These are phyloP conservation scores for Iguana delicatissima DNA, from an alignment of 2,797 vertebrate genomes.

Conservation along the genomic window DNA sequence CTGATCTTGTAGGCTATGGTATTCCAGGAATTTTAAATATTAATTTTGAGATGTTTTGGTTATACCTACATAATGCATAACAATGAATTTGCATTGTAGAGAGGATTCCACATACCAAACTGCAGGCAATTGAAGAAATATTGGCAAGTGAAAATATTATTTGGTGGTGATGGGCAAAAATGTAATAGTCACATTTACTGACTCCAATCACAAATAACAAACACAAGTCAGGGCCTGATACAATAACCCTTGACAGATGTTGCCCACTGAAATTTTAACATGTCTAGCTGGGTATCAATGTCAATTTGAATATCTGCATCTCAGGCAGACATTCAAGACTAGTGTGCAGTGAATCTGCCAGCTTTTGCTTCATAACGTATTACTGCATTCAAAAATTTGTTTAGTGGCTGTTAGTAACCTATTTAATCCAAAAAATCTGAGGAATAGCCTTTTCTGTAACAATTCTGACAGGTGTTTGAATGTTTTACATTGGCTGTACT, in stretches of 20 bases:
- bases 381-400: neutral
- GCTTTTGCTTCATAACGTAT: neutral
- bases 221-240: conserved; percentile 34
- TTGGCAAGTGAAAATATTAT: neutral
- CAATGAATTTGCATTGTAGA: neutral
- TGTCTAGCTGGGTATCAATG: conserved; percentile 62
- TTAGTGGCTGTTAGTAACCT: conserved; percentile 19
- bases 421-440: neutral
- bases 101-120: conserved; percentile 27
- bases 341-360: conserved; percentile 41
- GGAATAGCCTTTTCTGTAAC: neutral
- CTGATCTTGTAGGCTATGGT: no score
- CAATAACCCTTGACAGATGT: conserved; percentile 58
- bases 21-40: no score
- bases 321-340: conserved; percentile 30
- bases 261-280: conserved; percentile 49
- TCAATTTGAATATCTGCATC: conserved; percentile 56
- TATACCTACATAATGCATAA: neutral
- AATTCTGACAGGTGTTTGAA: neutral
- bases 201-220: conserved; percentile 45
- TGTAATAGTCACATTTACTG: neutral
- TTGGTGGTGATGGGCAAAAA: conserved; percentile 38
- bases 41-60: no score
- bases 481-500: neutral
- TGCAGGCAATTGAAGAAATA: conserved; percentile 26